A percentile compares a stretch with the other conserved stretches of the same genome.
Conservation (phyloP, 2,113 vertebrate species). For the Desmodus rotundus region DNA sequence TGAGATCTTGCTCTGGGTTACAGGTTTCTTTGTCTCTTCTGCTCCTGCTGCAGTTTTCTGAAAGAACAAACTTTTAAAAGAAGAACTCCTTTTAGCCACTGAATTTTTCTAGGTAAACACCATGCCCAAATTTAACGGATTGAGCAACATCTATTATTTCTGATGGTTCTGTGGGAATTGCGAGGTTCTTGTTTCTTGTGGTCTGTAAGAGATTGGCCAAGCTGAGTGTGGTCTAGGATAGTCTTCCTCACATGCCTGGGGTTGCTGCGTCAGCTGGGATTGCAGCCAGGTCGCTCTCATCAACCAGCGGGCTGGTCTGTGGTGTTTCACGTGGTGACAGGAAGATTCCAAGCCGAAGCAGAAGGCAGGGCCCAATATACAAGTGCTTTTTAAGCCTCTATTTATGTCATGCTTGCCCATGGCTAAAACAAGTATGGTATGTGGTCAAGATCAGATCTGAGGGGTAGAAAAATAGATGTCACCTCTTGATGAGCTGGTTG, state of each 20-base stretch:
- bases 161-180: not conserved
- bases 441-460: not conserved
- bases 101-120: not conserved
- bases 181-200: not conserved
- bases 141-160: not conserved
- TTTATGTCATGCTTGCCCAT: not conserved
- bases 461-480: not conserved
- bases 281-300: not conserved
- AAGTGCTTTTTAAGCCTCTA: not conserved
- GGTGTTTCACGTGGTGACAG: not conserved
- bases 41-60: not conserved
- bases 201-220: not conserved
- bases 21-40: not conserved
- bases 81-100: not conserved
- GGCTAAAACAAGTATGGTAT: not conserved
- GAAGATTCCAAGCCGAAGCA: not conserved
- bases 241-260: not conserved
- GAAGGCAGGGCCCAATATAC: not conserved
- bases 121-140: not conserved
- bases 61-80: not conserved
- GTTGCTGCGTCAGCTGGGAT: not conserved
- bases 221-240: not conserved
- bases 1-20: not conserved
- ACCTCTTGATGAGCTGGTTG: not conserved
- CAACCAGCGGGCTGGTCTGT: too few relatives aligned